Base-by-base conservation (phyloP, 1,140 invertebrate genomes). In the Carcinoscorpius rotundicauda region DNA sequence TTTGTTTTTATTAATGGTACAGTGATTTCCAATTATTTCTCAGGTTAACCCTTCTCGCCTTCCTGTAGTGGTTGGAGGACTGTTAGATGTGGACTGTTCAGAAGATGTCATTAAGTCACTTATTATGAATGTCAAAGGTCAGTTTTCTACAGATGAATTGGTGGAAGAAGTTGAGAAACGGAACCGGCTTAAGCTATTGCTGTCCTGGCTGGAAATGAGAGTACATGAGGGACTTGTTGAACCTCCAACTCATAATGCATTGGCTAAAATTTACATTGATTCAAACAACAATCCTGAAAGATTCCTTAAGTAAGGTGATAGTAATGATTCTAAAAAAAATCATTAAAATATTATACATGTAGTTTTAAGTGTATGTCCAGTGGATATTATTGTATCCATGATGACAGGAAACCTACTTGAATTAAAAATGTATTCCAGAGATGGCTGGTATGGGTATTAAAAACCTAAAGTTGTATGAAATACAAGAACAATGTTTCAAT, bases 181-280 rank as follows among this genome's bases (percentile, higher is more conserved):
- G 11, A 70, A 70, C 53, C 61, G 69, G 51, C 78, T 99, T 67
- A 99, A 99, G 75, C 79, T 99, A 29, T 78, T 99, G 5, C 79
- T 97, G 9, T 92, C 95, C 0, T 99, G 97, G 97, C 77, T 99
- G 69, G 97, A 99, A 76, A 95, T 88, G 4, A 85, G 97, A 63
- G 87, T 97, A 49, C 96, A 98, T 75, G 97, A 99, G 75, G 93
- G 93, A 29, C 93, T 91, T 72, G 87, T 87, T 49, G 97, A 99
- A 74, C 89, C 96, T 49, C 96, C 96, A 5, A 99, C 97, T 0
- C 97, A 99, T 77, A 99, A 99, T 80, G 97, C 97, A 4, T 78
- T 99, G 63, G 97, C 97, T 61, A 99, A 99, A 78, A 99, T 99
- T 72, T 99, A 99, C 80, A 99, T 99, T 71, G 97, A 99, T 76